These are phyloP conservation scores for Eilema griseolum DNA, from an alignment of 2,888 invertebrate genomes.

Conservation along the genomic window DNA sequence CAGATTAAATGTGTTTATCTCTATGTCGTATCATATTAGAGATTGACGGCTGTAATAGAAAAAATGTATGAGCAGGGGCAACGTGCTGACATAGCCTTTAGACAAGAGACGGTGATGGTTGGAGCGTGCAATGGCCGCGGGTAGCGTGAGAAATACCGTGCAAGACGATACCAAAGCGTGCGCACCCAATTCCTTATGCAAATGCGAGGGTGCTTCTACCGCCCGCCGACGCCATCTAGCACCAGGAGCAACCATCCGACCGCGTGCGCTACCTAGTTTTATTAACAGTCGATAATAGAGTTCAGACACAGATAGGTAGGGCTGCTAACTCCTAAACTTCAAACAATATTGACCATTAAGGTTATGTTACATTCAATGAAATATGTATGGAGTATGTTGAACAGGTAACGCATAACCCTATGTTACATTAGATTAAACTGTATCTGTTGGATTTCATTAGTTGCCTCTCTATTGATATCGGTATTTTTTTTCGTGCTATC, in stretches of 20 bases:
- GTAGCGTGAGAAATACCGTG: constrained; percentile 82
- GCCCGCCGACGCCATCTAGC: constrained; percentile 60
- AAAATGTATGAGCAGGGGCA: constrained; percentile 52
- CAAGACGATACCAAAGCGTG: constrained; percentile 77
- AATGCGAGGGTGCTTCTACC: constrained; percentile 72
- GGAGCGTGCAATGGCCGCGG: constrained; percentile 60
- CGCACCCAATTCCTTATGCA: constrained; percentile 84
- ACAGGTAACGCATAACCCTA: neutral
- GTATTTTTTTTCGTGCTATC: no score
- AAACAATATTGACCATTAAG: constrained; percentile 39
- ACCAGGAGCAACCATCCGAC: constrained; percentile 52
- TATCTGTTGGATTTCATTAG: no score
- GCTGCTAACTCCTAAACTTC: constrained; percentile 51
- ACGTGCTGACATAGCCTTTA: constrained; percentile 66
- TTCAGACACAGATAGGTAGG: constrained; percentile 61
- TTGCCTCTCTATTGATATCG: no score
- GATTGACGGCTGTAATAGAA: constrained; percentile 41
- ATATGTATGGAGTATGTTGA: constrained; percentile 3
- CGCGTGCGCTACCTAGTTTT: constrained; percentile 71
- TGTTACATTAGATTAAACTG: neutral
- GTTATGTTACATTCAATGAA: constrained; percentile 6
- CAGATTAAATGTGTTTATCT: constrained; percentile 44
- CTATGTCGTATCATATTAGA: constrained; percentile 28
- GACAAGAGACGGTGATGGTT: constrained; percentile 59
- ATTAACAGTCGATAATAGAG: constrained; percentile 72